These are phyloP conservation scores for Xanthia togata DNA, from an alignment of 2,888 invertebrate species.

Conservation along the genomic window DNA sequence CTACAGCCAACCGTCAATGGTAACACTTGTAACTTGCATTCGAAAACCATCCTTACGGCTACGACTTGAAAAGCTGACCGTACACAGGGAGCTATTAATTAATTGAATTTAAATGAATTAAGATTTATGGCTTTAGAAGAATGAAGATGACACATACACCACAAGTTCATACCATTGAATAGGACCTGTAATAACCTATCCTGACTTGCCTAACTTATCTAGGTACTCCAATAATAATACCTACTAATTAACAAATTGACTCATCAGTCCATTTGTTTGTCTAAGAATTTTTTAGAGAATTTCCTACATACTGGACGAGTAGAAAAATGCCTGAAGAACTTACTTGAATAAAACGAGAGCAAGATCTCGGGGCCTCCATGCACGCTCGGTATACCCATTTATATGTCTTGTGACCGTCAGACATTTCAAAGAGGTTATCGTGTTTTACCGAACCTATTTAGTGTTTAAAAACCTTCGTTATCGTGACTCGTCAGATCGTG, in stretches of 20 bases:
- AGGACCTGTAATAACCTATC: no score
- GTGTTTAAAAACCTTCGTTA: constrained; percentile 14
- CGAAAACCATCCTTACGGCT: not conserved
- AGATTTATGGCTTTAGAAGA: not conserved
- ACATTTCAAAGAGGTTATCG: constrained; percentile 16
- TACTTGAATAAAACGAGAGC: not conserved
- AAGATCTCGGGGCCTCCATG: not conserved
- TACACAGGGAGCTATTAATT: not conserved
- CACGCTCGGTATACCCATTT: not conserved
- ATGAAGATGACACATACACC: no score
- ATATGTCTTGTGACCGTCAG: constrained; percentile 13
- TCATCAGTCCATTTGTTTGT: no score
- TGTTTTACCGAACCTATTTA: constrained; percentile 4
- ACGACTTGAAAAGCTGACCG: not conserved
- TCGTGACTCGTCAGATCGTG: constrained; percentile 30
- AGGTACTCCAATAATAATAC: no score
- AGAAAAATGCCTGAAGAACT: not conserved
- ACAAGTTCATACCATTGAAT: no score
- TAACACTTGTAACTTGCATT: not conserved
- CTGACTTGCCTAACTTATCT: no score
- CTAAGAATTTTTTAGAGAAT: no score
- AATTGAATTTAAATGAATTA: not conserved
- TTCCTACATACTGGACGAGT: no score
- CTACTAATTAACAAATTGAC: no score
- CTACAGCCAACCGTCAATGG: not conserved